Evolutionary conservation across 2,113 vertebrate species (phyloP), one percentile per base, ranked within the genome.

Genomic region (Pycnonotus jocosus): DNA sequence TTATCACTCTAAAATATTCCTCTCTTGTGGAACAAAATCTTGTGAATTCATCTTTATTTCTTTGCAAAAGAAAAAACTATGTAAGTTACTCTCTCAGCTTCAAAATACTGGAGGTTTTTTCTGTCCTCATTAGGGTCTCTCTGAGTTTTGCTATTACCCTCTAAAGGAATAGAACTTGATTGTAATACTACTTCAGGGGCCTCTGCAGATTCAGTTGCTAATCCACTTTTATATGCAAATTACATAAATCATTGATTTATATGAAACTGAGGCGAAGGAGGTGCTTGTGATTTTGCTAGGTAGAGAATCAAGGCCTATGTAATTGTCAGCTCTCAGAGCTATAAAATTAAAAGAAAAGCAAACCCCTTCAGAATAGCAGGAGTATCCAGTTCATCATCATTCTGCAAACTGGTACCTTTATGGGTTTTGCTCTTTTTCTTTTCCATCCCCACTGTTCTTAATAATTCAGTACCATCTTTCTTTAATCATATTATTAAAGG

Each of bases 401-500:
- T 94, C 72, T 81, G 53, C 80, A 79, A 86, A 86, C 44, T 71
- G 40, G 65, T 90, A 71, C 44, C 79, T 92, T 83, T 78, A 90
- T 57, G 37, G 20, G 44, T 91, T 92, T 94, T 72, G 37, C 48
- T 86, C 62, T 78, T 95, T 84, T 89, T 89, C 88, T 92, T 90
- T 93, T 88, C 72, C 9, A 78, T 81, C 37, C 21, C 15, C 54
- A 68, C 76, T 85, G 23, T 53, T 93, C 86, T 97, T 93, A 94
- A 94, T 96, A 96, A 95, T 96, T 96, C 86, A 96, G 77, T 76
- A 86, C 40, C n/a, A 78, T 86, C 86, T 93, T 95, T 96, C 92
- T 97, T 97, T 96, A 96, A 97, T 95, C 88, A 90, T 86, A 90
- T 83, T 96, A 95, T 95, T 97, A 96, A 90, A 95, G 88, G 86